Percentiles rank a stretch among this genome's conserved stretches.
phyloP scores from a whole-genome alignment of 2,797 vertebrate species.

The Pipistrellus nathusii region DNA sequence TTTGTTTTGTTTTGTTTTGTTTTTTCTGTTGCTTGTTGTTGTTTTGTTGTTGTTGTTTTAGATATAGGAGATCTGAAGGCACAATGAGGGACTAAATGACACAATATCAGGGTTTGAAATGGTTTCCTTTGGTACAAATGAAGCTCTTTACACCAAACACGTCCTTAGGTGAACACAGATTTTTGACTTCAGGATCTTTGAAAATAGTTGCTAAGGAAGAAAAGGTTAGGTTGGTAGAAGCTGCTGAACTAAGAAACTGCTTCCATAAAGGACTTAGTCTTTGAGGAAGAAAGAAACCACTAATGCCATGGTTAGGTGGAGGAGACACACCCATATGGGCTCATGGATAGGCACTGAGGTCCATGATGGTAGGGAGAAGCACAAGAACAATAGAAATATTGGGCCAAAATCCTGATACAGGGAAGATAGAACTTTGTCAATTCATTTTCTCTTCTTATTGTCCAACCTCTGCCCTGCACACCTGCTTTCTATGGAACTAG shows the following conservation, averaged over 20 bases:
- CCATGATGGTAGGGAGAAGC: not conserved
- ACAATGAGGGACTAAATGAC: not conserved
- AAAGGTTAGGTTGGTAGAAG: not conserved
- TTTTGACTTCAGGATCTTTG: not conserved
- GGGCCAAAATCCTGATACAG: not conserved
- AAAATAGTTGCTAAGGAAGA: not conserved
- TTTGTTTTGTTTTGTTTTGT: too few species aligned
- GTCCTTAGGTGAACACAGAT: not conserved
- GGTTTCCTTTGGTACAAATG: not conserved
- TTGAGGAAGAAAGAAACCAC: not conserved
- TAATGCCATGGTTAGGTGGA: not conserved
- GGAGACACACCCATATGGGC: not conserved
- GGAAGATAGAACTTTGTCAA: not conserved
- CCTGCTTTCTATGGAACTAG: not conserved
- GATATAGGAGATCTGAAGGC: not conserved
- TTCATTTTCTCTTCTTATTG: not conserved
- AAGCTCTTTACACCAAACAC: not conserved
- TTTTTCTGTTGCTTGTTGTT: too few species aligned
- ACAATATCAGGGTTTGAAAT: not conserved
- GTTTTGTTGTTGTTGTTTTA: not conserved
- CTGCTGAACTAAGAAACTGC: not conserved
- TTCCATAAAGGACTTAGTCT: not conserved
- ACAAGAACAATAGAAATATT: not conserved
- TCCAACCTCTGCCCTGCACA: not conserved
- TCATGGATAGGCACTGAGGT: not conserved